Conservation (phyloP, 2,797 vertebrate species). For the Spinus pinus region DNA sequence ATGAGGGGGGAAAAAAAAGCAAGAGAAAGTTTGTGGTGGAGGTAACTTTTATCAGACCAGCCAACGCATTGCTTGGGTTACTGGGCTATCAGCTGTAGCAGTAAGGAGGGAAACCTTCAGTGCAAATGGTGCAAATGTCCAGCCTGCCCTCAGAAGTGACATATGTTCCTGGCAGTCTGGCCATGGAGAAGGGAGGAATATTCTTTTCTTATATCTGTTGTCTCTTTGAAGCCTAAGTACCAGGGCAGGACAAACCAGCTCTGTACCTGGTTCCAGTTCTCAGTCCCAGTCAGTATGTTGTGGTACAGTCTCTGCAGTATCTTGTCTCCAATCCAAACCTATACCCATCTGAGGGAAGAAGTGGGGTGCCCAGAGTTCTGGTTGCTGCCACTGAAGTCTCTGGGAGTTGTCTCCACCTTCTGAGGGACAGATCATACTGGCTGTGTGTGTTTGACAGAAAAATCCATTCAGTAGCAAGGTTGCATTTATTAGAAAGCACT, state of each 20-base stretch:
- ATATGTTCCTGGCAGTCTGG: background rate
- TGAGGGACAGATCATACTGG: background rate
- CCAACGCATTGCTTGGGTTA: background rate
- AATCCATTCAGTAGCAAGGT: background rate
- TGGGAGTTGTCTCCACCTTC: background rate
- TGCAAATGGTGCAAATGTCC: background rate
- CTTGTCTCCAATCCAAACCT: background rate
- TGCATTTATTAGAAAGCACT: background rate
- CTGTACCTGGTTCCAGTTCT: background rate
- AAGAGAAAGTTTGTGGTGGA: background rate
- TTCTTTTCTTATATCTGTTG: background rate
- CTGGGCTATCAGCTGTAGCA: background rate
- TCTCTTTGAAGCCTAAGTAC: background rate
- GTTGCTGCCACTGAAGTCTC: background rate
- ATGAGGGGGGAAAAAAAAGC: accelerated
- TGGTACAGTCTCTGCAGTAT: background rate
- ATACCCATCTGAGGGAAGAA: background rate
- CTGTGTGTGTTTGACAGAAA: background rate
- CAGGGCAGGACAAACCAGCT: background rate
- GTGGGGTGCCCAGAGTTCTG: background rate
- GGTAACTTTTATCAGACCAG: background rate
- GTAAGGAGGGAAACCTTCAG: background rate
- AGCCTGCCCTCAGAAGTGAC: background rate
- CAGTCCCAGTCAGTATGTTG: background rate
- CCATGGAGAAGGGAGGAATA: background rate